These are phyloP conservation scores for Cydia pomonella DNA, from an alignment of 1,140 invertebrate species.

Conservation along the genomic window DNA sequence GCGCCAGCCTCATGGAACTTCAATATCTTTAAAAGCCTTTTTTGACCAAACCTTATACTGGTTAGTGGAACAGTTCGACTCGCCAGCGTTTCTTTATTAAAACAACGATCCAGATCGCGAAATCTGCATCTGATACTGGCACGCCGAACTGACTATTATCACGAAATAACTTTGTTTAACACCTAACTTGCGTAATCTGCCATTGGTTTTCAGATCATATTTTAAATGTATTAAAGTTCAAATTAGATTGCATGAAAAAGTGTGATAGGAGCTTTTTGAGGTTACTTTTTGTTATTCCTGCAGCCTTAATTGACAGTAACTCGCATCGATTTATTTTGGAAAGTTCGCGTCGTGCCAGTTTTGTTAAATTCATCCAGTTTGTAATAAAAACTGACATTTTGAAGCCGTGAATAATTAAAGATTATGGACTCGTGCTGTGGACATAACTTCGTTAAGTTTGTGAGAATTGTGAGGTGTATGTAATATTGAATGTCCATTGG, in stretches of 20 bases:
- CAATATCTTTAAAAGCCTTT: no score
- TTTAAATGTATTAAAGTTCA: background rate
- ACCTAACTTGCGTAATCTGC: background rate
- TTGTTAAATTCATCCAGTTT: conserved; percentile 16
- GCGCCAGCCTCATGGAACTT: no score
- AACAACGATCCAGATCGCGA: conserved; percentile 24
- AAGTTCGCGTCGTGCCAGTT: conserved; percentile 22
- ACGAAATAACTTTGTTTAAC: background rate
- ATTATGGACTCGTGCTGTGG: background rate
- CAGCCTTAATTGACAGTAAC: conserved; percentile 27
- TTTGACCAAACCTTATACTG: no score
- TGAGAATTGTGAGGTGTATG: background rate
- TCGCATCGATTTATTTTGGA: conserved; percentile 26
- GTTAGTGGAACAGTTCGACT: background rate
- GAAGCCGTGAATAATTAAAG: conserved; percentile 21
- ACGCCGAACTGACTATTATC: conserved; percentile 22
- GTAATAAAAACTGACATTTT: conserved; percentile 22
- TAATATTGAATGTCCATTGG: no score
- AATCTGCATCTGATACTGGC: conserved; percentile 31
- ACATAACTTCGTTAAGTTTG: background rate
- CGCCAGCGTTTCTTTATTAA: conserved; percentile 3
- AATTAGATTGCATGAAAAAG: background rate
- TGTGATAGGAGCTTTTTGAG: background rate
- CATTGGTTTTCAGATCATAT: background rate
- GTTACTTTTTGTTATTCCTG: conserved; percentile 5